A percentile compares a stretch with the other conserved stretches of the same genome.
phyloP scores from a whole-genome alignment of 30 jellyfish, hydroid and myxozoan genomes.

The Catostylus mosaicus region DNA sequence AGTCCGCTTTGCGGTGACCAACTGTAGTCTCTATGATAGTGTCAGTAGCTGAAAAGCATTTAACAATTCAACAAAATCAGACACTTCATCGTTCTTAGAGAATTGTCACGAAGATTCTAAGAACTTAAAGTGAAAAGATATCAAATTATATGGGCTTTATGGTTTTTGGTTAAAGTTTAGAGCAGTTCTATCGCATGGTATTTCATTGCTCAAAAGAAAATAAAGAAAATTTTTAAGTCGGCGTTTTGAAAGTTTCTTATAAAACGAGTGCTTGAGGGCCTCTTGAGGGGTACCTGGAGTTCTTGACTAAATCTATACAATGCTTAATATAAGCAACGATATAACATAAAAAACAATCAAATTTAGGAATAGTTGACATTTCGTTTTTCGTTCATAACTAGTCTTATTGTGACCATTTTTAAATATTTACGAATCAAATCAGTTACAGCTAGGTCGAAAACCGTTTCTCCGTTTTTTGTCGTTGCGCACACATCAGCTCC shows the following conservation, averaged over 20 bases:
- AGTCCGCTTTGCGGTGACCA: too few species aligned
- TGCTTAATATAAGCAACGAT: conserved; percentile 5
- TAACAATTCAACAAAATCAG: too few species aligned
- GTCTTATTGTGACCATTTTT: conserved; percentile 59
- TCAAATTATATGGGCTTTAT: neutral
- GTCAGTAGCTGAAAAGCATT: too few species aligned
- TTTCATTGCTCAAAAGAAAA: neutral
- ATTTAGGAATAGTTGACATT: neutral
- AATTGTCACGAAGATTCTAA: too few species aligned
- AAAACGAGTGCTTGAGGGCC: too few species aligned
- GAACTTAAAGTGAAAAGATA: too few species aligned
- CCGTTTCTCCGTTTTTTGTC: conserved; percentile 77
- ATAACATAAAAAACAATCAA: neutral
- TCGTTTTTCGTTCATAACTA: conserved; percentile 37
- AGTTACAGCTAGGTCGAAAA: conserved; percentile 68
- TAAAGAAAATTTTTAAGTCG: neutral
- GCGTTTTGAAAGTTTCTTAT: too few species aligned
- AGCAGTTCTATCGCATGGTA: neutral
- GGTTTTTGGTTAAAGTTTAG: neutral
- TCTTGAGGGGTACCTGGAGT: too few species aligned
- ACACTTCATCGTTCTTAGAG: too few species aligned
- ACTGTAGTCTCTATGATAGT: too few species aligned
- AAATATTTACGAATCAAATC: conserved; percentile 60
- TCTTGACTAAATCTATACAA: neutral
- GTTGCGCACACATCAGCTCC: conserved; percentile 74